phyloP scores from a whole-genome alignment of 1,140 invertebrate genomes.

The Drosophila parvula region DNA sequence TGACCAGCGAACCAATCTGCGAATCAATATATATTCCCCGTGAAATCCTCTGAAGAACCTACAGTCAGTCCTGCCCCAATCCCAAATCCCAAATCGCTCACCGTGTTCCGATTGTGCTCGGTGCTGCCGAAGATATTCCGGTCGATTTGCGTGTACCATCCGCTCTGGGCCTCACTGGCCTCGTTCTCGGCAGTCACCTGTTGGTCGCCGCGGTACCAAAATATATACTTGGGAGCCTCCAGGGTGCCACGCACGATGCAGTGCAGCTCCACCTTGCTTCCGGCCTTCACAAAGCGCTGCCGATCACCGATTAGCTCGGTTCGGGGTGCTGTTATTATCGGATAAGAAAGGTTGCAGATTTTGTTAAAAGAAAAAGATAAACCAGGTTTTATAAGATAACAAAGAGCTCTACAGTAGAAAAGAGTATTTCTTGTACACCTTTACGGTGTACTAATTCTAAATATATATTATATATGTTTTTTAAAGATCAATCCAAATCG shows the following conservation, averaged over 20 bases:
- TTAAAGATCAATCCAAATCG: too few relatives aligned
- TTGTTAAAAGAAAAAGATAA: too few relatives aligned
- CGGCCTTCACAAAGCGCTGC: conserved; percentile 86
- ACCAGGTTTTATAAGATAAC: too few relatives aligned
- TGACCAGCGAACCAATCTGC: conserved; percentile 85
- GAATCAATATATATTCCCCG: not conserved
- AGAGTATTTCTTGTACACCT: too few relatives aligned
- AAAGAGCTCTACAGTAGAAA: too few relatives aligned
- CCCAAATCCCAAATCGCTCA: conserved; percentile 1
- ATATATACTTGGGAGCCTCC: conserved; percentile 86
- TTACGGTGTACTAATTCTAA: too few relatives aligned
- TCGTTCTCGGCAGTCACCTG: conserved; percentile 73
- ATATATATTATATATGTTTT: too few relatives aligned
- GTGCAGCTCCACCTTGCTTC: conserved; percentile 86
- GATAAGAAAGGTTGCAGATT: too few relatives aligned
- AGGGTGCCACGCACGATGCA: conserved; percentile 86
- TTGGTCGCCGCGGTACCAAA: conserved; percentile 89
- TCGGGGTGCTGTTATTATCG: conserved; percentile 84
- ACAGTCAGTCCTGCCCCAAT: too few relatives aligned
- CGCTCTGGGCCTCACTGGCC: conserved; percentile 32
- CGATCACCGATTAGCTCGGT: conserved; percentile 86
- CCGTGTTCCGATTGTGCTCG: conserved; percentile 69
- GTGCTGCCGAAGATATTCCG: conserved; percentile 73
- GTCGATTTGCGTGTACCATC: conserved; percentile 76
- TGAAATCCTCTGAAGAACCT: not conserved